Evolutionary conservation across 2,797 vertebrate genomes (phyloP).

Genomic region (Typhlichthys subterraneus): DNA sequence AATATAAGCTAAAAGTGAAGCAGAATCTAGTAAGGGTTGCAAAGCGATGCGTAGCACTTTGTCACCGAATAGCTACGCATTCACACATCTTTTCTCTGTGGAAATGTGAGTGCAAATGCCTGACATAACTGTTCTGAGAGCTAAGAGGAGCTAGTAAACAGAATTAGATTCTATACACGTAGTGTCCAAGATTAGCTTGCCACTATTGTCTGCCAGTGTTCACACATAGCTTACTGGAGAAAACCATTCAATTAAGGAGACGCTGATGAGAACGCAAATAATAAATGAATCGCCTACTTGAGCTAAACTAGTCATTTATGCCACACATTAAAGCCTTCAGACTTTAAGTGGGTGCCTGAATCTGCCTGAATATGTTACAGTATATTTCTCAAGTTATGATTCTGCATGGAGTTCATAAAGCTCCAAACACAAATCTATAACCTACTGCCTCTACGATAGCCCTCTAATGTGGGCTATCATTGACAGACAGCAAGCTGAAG

Average conservation of each 20-base stretch:
- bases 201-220: no score
- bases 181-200: no score
- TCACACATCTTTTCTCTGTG: conserved; percentile 17
- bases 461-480: not conserved
- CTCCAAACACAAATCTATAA: conserved; percentile 35
- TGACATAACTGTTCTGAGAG: not conserved
- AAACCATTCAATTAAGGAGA: no score
- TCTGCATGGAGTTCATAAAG: conserved; percentile 39
- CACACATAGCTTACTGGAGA: no score
- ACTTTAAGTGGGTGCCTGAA: not conserved
- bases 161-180: not conserved
- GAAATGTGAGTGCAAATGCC: conserved; percentile 2
- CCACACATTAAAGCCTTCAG: conserved; percentile 5
- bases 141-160: not conserved
- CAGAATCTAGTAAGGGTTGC: conserved; percentile 60
- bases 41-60: conserved; percentile 35
- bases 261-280: not conserved
- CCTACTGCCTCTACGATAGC: conserved; percentile 15
- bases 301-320: not conserved
- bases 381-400: not conserved
- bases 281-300: not conserved
- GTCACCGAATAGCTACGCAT: conserved; percentile 33
- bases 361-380: not conserved
- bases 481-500: conserved; percentile 28
- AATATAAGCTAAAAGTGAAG: conserved; percentile 37